Evolutionary conservation across 2,797 vertebrate species (phyloP), one percentile per base, ranked within the genome.

Genomic region (Sciurus carolinensis): DNA sequence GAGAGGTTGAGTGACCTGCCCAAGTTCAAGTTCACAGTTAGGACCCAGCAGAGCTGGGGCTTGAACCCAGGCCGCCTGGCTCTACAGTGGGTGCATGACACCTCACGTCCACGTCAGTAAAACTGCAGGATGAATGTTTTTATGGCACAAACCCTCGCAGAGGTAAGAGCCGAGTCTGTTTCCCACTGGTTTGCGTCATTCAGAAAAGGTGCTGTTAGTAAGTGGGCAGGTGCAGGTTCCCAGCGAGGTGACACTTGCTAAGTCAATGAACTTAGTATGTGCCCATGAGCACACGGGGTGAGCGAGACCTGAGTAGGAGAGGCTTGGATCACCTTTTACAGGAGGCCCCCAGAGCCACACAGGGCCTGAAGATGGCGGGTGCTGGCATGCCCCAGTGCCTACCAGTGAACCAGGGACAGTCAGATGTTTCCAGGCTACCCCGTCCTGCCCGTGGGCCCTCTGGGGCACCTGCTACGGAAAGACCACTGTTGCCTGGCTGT

Each of bases 161-260:
- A 69, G 47, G 42, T 47, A 5, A 64, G 7, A 22, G 17, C 2
- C 4, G 44, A 71, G 66, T 69, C 67, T 76, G 20, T 15, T n/a
- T 67, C 42, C 7, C 10, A 39, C 18, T 52, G 64, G 66, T 62
- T 30, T 75, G 50, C 77, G 8, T 42, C 20, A 20, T 13, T 75
- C 64, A 90, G 54, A 86, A 95, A 95, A 39, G 52, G 30, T 42
- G 26, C 36, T 72, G 12, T 33, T 20, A 39, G 7, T 62, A 26
- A 47, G 62, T 9, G 47, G 54, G 72, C 0, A 76, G 75, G 44
- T 33, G 13, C 24, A 52, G 57, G 66, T 67, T 36, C 36, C 57
- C 4, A 0, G 52, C 36, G 0, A 11, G 0, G 30, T 20, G 64
- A 36, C 1, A 57, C 0, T 30, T 83, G 85, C 44, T 28, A 26